phyloP scores from a whole-genome alignment of 2,113 vertebrate genomes.

The Aspidoscelis tigris region DNA sequence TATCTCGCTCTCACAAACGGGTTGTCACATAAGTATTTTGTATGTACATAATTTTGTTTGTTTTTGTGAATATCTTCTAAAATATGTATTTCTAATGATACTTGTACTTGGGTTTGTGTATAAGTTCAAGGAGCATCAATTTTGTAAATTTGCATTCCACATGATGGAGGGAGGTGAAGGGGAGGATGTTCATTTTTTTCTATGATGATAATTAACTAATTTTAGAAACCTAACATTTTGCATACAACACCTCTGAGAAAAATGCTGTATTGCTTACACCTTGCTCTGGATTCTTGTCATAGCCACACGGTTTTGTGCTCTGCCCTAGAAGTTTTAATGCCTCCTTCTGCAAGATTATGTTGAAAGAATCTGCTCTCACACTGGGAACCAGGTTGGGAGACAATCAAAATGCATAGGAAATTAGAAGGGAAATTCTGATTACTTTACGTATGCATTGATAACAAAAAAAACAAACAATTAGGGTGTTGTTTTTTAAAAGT shows the following conservation, averaged over 20 bases:
- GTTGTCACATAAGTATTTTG: too few species aligned
- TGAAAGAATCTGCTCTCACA: neutral
- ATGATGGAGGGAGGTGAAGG: too few species aligned
- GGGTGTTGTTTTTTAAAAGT: too few species aligned
- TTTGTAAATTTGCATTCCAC: too few species aligned
- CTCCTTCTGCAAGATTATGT: neutral
- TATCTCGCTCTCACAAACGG: too few species aligned
- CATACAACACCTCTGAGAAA: neutral
- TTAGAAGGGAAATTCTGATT: conserved; percentile 34
- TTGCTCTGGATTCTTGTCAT: neutral
- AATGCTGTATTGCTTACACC: neutral
- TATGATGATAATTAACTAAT: neutral
- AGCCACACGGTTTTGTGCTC: neutral
- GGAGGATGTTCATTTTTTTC: neutral
- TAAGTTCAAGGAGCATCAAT: too few species aligned
- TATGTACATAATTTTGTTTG: too few species aligned
- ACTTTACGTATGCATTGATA: neutral
- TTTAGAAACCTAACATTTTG: neutral
- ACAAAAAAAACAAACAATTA: neutral
- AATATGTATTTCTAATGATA: too few species aligned
- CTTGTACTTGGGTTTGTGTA: too few species aligned
- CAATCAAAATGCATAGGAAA: conserved; percentile 27
- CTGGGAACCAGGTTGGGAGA: conserved; percentile 30
- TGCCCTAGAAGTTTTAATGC: neutral
- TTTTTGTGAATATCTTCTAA: too few species aligned